Evolutionary conservation across 1,140 invertebrate genomes (phyloP).

Genomic region (Bombus impatiens): DNA sequence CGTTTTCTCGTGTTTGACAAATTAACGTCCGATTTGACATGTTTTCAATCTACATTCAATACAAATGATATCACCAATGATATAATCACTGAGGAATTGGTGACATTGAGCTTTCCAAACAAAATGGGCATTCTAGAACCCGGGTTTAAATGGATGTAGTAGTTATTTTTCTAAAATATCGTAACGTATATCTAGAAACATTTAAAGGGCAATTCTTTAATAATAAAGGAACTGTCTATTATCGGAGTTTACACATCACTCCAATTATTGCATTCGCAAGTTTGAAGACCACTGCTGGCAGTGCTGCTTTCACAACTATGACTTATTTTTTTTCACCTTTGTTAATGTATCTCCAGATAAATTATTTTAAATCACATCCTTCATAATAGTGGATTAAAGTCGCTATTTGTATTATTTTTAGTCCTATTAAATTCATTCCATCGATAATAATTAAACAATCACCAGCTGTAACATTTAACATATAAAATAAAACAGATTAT

Average conservation of each 20-base stretch:
- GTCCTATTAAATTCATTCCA: conserved; percentile 84
- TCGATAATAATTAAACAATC: conserved; percentile 87
- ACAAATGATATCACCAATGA: conserved; percentile 60
- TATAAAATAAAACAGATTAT: neutral
- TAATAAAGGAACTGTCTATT: neutral
- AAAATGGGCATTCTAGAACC: conserved; percentile 85
- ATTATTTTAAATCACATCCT: conserved; percentile 69
- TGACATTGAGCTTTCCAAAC: conserved; percentile 84
- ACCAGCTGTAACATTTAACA: conserved; percentile 77
- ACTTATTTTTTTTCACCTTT: conserved; percentile 69
- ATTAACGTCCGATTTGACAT: too few relatives aligned
- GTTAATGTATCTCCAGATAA: conserved; percentile 79
- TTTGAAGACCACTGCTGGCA: conserved; percentile 76
- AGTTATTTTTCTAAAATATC: neutral
- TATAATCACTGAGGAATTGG: conserved; percentile 87
- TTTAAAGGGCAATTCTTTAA: neutral
- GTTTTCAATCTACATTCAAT: too few relatives aligned
- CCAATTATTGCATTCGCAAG: conserved; percentile 78
- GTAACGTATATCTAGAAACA: neutral
- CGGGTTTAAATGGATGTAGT: too few relatives aligned
- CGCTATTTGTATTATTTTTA: conserved; percentile 84
- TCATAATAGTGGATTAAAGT: conserved; percentile 80
- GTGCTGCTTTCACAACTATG: conserved; percentile 74
- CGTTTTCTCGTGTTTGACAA: too few relatives aligned
- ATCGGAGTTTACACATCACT: conserved; percentile 71